Base-by-base conservation (phyloP, 2,888 invertebrate genomes). In the Anorthoa munda region DNA sequence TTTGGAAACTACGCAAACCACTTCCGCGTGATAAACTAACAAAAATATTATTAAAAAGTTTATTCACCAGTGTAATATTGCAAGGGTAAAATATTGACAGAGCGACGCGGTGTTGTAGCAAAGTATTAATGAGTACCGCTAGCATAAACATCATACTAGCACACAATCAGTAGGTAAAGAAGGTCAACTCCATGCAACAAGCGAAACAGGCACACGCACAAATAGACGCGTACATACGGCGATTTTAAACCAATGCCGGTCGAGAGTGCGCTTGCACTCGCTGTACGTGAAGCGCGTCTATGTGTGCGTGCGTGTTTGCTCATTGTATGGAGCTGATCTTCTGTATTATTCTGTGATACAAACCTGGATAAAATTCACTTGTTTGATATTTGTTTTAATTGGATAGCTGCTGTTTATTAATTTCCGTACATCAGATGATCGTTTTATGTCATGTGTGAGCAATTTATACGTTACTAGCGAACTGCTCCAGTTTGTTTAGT, bases 321-420 rank as follows among this genome's bases (percentile, higher is more conserved):
- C 2, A 0, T n/a, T 26, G 0, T 23, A 15, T 39, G 5, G 3
- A 26, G 4, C 1, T 0, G 9, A 26, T 12, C 45, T 74, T 74
- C 66, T 74, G 50, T 11, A 18, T 2, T 50, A 5, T 75, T 50
- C 17, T 51, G 21, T 17, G 50, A 15, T 11, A 59, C 31, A 58
- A 68, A 68, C 39, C 17, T 13, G 66, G 60, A 78, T 78, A 58
- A 73, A 69, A 65, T 74, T 81, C 72, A 76, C 75, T 79, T 84
- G 75, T 73, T 72, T 23, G 68, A 64, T 61, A 48, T 75, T 65
- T 70, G 69, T 75, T 80, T 82, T 84, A 77, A 84, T 84, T 79
- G 82, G 80, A 85, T 73, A 70, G 66, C 68, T 23, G 66, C 39
- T 65, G 56, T 67, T 83, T 73, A 84, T 74, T 75, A 73, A 64